phyloP scores from a whole-genome alignment of 1,140 invertebrate species.

The Diabrotica virgifera region DNA sequence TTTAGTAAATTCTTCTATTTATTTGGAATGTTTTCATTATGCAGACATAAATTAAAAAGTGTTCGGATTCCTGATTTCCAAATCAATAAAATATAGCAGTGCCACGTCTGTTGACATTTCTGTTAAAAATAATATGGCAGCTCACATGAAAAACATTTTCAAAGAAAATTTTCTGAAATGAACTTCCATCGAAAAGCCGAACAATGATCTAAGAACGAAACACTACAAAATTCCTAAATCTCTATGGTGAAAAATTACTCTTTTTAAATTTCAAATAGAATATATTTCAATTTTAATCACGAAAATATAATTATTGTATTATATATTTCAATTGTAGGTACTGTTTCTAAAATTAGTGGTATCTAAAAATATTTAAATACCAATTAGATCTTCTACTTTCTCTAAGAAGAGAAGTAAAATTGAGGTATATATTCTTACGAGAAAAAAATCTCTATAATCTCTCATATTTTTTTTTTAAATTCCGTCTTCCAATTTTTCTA shows the following conservation, averaged over 20 bases:
- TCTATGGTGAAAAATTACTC: conserved; percentile 21
- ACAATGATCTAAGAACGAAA: neutral
- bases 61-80: too few relatives aligned
- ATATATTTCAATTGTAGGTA: conserved; percentile 24
- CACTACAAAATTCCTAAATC: conserved; percentile 5
- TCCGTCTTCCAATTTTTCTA: conserved; percentile 14
- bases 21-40: too few relatives aligned
- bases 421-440: conserved; percentile 28
- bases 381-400: conserved; percentile 19
- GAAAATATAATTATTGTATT: conserved; percentile 32
- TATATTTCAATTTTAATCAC: conserved; percentile 27
- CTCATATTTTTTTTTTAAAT: neutral
- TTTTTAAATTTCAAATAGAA: conserved; percentile 25
- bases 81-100: too few relatives aligned
- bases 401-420: conserved; percentile 26
- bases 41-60: too few relatives aligned
- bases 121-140: too few relatives aligned
- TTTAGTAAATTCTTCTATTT: too few relatives aligned
- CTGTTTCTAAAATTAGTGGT: conserved; percentile 25
- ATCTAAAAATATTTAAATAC: conserved; percentile 34
- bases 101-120: too few relatives aligned
- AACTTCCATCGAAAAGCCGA: neutral
- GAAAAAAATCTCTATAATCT: conserved; percentile 14
- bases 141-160: too few relatives aligned
- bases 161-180: neutral